Percentiles rank a stretch among this genome's conserved stretches.
phyloP scores from a whole-genome alignment of 2,113 vertebrate species.

The Pseudonaja textilis region DNA sequence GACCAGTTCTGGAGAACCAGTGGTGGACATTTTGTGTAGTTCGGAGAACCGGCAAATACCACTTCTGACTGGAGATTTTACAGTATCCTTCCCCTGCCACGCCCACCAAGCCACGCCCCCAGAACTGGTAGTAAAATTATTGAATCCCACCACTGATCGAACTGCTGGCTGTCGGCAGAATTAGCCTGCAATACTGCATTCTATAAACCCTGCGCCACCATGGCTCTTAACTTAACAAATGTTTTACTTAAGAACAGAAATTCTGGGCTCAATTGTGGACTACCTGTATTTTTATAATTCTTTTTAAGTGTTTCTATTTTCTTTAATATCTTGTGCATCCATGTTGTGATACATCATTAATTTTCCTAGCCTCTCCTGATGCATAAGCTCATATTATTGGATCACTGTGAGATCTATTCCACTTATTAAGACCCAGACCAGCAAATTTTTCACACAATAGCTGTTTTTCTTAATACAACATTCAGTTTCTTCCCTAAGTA shows the following conservation, averaged over 20 bases:
- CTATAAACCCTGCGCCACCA: too few species aligned
- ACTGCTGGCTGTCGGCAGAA: too few species aligned
- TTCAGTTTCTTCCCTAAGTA: not conserved
- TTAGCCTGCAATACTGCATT: too few species aligned
- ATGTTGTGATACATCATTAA: not conserved
- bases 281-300: not conserved
- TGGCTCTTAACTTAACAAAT: not conserved
- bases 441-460: not conserved
- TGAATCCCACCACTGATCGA: too few species aligned
- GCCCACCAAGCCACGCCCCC: too few species aligned
- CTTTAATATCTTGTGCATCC: not conserved
- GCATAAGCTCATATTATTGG: not conserved
- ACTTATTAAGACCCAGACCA: not conserved
- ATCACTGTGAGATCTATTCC: not conserved
- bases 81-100: too few species aligned
- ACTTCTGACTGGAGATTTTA: too few species aligned
- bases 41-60: too few species aligned
- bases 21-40: too few species aligned
- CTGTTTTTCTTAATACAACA: too few species aligned
- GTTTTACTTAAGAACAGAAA: not conserved
- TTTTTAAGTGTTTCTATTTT: not conserved
- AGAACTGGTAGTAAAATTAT: too few species aligned
- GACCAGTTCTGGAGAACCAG: too few species aligned
- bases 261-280: not conserved
- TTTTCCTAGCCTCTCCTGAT: not conserved